phyloP scores from a whole-genome alignment of 2,888 invertebrate genomes.

The Nemotelus pantherinus region DNA sequence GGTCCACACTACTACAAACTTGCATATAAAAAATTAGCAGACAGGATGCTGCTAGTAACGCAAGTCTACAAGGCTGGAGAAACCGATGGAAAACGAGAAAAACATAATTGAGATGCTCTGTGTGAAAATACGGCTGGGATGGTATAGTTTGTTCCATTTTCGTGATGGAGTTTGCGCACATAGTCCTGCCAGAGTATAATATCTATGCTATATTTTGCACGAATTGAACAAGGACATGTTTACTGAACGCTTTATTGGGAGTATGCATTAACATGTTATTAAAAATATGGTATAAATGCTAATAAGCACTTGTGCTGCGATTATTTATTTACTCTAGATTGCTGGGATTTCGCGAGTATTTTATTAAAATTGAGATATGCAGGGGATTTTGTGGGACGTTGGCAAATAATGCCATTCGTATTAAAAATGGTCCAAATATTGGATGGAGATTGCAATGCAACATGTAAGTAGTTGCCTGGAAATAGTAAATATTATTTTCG shows the following conservation, averaged over 20 bases:
- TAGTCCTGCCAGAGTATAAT: not conserved
- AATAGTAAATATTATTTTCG: no score
- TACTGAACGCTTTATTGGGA: conserved; percentile 18
- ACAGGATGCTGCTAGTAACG: no score
- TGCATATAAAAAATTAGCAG: no score
- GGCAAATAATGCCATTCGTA: no score
- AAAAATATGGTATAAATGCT: conserved; percentile 37
- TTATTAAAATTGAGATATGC: not conserved
- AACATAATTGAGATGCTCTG: conserved; percentile 32
- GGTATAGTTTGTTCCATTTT: conserved; percentile 13
- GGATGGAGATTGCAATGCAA: no score
- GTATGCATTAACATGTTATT: conserved; percentile 36
- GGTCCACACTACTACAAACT: no score
- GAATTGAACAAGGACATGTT: conserved; percentile 19
- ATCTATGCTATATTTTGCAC: not conserved
- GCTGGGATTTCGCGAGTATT: not conserved
- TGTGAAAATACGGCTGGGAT: not conserved
- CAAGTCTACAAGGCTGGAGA: not conserved
- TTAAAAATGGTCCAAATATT: no score
- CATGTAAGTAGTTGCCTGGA: no score
- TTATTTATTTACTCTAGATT: conserved; percentile 15
- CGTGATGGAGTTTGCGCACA: conserved; percentile 31
- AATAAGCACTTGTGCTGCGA: not conserved
- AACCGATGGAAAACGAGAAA: conserved; percentile 10
- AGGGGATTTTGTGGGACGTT: no score